Conservation (phyloP, 2,888 invertebrate species). For the Pandemis heparana region DNA sequence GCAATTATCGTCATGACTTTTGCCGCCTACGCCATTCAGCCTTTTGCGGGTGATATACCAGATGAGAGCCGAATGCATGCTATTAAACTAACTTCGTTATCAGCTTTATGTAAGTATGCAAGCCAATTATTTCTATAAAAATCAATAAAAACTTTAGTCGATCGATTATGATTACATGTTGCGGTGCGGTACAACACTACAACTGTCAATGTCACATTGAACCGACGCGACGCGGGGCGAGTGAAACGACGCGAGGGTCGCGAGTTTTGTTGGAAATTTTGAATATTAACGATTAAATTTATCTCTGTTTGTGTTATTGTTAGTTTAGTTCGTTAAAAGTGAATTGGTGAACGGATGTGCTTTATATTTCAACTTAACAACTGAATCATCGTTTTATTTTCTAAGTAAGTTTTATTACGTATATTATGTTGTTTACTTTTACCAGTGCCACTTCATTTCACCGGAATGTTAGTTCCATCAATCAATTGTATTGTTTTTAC, state of each 20-base stretch:
- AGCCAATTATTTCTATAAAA: conserved; percentile 11
- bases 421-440: neutral
- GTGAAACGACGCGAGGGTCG: neutral
- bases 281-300: neutral
- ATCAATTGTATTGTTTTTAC: neutral
- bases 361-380: neutral
- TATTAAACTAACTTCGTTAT: conserved; percentile 87
- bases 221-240: conserved; percentile 12
- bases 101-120: conserved; percentile 86
- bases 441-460: neutral
- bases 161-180: neutral
- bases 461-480: conserved; percentile 14
- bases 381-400: neutral
- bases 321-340: neutral
- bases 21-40: conserved; percentile 90
- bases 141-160: neutral
- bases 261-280: neutral
- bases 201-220: conserved; percentile 28
- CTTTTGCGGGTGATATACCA: conserved; percentile 81
- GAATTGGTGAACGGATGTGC: neutral
- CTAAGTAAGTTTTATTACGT: conserved; percentile 29
- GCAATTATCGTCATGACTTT: conserved; percentile 92
- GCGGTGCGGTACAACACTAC: conserved; percentile 19
- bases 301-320: neutral
- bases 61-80: conserved; percentile 74